Percentiles rank a stretch among this genome's conserved stretches.
Conservation (phyloP, 2,888 invertebrate genomes). For the Emesis russula region DNA sequence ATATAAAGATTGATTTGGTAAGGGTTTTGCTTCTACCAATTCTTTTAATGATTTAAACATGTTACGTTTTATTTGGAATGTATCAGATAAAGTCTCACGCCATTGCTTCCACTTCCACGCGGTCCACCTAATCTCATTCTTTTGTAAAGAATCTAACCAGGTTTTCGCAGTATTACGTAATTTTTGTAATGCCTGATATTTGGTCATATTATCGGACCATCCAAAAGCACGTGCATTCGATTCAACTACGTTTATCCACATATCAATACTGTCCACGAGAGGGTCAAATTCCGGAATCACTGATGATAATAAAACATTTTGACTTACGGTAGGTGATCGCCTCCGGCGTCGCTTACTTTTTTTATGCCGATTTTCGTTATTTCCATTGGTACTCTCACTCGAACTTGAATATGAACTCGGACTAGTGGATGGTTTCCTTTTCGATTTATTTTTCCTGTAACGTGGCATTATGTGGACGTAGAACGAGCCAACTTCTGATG, state of each 20-base stretch:
- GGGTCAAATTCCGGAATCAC: constrained; percentile 81
- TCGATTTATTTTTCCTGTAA: too few relatives aligned
- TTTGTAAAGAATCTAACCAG: constrained; percentile 80
- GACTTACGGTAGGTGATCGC: constrained; percentile 63
- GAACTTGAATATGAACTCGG: too few relatives aligned
- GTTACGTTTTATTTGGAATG: constrained; percentile 77
- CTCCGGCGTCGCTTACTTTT: not conserved
- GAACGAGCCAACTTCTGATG: too few relatives aligned
- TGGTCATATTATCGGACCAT: constrained; percentile 80
- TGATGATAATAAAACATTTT: constrained; percentile 63
- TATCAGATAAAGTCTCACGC: constrained; percentile 54
- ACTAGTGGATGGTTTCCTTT: too few relatives aligned
- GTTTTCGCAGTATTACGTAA: constrained; percentile 82
- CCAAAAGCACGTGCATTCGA: constrained; percentile 83
- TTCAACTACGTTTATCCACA: constrained; percentile 86
- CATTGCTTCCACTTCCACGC: constrained; percentile 77
- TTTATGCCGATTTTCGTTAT: not conserved
- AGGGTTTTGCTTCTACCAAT: constrained; percentile 16
- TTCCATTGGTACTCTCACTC: too few relatives aligned
- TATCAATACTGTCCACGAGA: constrained; percentile 62
- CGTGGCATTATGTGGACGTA: too few relatives aligned
- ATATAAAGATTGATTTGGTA: not conserved
- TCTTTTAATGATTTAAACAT: constrained; percentile 44
- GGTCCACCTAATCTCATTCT: constrained; percentile 83
- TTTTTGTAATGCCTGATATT: constrained; percentile 82